Percentiles rank a stretch among this genome's conserved stretches.
These are phyloP conservation scores for Erebia palarica DNA, from an alignment of 2,888 invertebrate genomes.

Conservation along the genomic window DNA sequence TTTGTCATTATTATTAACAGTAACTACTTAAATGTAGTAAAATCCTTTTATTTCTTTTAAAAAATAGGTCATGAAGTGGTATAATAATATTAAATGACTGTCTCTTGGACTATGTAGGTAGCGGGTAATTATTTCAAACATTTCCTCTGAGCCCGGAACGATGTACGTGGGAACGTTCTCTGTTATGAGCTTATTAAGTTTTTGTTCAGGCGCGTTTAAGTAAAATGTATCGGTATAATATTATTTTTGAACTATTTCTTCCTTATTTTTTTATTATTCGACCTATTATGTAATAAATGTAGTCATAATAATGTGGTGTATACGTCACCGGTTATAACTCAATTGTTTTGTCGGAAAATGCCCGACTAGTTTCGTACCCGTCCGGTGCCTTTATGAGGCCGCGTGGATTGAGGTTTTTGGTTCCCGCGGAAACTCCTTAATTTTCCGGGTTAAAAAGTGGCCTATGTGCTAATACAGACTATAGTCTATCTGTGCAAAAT, in stretches of 20 bases:
- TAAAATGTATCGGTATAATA: slow-evolving; percentile 26
- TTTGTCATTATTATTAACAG: no score
- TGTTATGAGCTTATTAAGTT: slow-evolving; percentile 45
- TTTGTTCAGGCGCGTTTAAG: slow-evolving; percentile 37
- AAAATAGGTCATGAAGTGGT: no score
- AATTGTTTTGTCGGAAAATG: neutral
- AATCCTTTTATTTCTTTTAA: no score
- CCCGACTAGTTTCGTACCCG: neutral
- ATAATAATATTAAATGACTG: neutral
- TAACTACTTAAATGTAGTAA: no score
- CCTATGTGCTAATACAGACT: no score
- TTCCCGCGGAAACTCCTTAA: no score
- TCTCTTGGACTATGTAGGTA: slow-evolving; percentile 9
- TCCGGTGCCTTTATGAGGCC: no score
- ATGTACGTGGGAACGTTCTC: slow-evolving; percentile 60
- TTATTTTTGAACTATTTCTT: slow-evolving; percentile 8
- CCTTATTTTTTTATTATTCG: neutral
- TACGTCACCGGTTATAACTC: no score
- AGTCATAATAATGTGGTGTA: no score
- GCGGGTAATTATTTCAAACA: slow-evolving; percentile 42
- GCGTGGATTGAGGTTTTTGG: no score
- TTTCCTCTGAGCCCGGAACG: slow-evolving; percentile 60
- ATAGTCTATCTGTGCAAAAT: no score
- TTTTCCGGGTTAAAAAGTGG: no score
- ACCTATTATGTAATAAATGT: neutral